A percentile compares a stretch with the other conserved stretches of the same genome.
Evolutionary conservation across 1,140 invertebrate species (phyloP).

Genomic region (Drosophila arawakana): DNA sequence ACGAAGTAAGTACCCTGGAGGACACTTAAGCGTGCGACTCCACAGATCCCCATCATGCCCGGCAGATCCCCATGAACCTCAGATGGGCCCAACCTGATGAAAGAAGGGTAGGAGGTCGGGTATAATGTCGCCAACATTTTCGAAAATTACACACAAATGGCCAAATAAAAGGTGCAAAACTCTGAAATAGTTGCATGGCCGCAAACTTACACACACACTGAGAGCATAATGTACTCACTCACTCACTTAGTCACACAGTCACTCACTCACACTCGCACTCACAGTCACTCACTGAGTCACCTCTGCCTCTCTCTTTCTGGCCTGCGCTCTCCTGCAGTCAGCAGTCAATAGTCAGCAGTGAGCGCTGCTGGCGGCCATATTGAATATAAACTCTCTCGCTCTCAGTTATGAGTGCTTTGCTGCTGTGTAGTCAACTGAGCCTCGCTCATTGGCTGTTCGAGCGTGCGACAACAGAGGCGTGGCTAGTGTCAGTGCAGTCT

Average conservation of each 20-base stretch:
- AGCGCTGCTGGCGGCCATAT: constrained; percentile 70
- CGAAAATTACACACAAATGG: constrained; percentile 80
- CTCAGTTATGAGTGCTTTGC: constrained; percentile 22
- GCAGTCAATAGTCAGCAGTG: constrained; percentile 30
- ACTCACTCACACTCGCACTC: not conserved
- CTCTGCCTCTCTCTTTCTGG: constrained; percentile 9
- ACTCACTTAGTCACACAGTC: not conserved
- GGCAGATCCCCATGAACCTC: not conserved
- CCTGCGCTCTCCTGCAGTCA: constrained; percentile 16
- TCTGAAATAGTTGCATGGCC: constrained; percentile 56
- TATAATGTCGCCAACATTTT: constrained; percentile 82
- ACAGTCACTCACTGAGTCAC: constrained; percentile 2
- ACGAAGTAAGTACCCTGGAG: constrained; percentile 84
- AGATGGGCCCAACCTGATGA: not conserved
- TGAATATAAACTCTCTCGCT: constrained; percentile 52
- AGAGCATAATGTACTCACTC: constrained; percentile 12
- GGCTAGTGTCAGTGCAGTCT: constrained; percentile 5
- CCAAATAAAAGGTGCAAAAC: constrained; percentile 82
- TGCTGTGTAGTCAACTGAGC: constrained; percentile 19
- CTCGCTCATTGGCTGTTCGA: constrained; percentile 55
- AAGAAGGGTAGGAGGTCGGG: constrained; percentile 48
- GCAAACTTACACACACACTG: not conserved
- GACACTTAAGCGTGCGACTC: constrained; percentile 83
- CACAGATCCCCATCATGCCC: constrained; percentile 25
- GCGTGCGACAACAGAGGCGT: constrained; percentile 49